These are phyloP conservation scores for Mirounga angustirostris DNA, from an alignment of 2,113 vertebrate species.

Conservation along the genomic window DNA sequence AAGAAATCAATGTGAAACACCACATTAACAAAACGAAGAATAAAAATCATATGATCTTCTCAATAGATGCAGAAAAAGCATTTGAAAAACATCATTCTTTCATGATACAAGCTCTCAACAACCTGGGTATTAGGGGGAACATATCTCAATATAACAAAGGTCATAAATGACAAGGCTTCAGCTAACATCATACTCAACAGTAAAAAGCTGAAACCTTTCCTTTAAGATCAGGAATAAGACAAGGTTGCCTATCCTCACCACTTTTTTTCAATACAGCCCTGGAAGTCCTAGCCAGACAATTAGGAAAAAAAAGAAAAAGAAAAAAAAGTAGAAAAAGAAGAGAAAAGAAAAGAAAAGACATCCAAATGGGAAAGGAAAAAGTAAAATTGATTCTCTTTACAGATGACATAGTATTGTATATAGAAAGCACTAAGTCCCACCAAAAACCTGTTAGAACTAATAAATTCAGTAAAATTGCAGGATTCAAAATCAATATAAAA, in stretches of 20 bases:
- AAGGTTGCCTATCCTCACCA: not conserved
- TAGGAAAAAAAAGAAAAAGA: not conserved
- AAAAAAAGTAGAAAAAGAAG: no score
- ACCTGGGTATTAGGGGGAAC: not conserved
- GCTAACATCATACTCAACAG: not conserved
- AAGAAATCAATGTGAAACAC: not conserved
- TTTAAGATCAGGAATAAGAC: not conserved
- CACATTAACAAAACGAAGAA: not conserved
- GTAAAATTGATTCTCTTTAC: not conserved
- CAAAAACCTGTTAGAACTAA: no score
- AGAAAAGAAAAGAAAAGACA: not conserved
- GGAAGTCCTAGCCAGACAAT: not conserved
- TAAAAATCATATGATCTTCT: not conserved
- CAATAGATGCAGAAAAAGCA: not conserved
- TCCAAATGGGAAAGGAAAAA: not conserved
- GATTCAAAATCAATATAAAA: no score
- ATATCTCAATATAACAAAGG: not conserved
- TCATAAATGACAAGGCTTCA: not conserved
- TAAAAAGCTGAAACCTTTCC: not conserved
- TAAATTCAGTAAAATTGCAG: no score
- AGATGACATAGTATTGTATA: not conserved
- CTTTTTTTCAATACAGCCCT: not conserved
- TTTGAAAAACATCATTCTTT: not conserved
- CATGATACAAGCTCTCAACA: not conserved
- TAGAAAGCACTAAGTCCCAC: no score